A percentile compares a stretch with the other conserved stretches of the same genome.
Evolutionary conservation across 1,140 invertebrate genomes (phyloP).

Genomic region (Phenacoccus solenopsis): DNA sequence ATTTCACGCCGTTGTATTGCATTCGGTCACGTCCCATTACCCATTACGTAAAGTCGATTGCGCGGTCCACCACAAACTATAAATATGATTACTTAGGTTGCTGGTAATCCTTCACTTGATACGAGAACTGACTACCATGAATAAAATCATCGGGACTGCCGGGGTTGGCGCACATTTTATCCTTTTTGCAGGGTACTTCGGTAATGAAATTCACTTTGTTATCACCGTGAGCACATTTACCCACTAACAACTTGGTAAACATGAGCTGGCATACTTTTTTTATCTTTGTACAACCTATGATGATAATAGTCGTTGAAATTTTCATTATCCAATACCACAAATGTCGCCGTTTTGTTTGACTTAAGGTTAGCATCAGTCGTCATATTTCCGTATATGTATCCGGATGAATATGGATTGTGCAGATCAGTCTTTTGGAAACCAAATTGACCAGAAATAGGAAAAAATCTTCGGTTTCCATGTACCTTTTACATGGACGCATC

Average conservation of each 20-base stretch:
- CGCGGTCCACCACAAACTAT: too few relatives aligned
- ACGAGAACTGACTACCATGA: slow-evolving; percentile 81
- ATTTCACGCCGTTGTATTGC: too few relatives aligned
- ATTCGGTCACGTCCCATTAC: not conserved
- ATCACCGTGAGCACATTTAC: slow-evolving; percentile 68
- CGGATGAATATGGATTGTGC: slow-evolving; percentile 66
- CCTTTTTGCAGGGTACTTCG: slow-evolving; percentile 68
- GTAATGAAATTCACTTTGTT: slow-evolving; percentile 65
- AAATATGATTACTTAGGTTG: slow-evolving; percentile 85
- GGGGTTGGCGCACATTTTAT: slow-evolving; percentile 72
- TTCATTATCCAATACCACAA: slow-evolving; percentile 72
- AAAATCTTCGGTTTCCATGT: slow-evolving; percentile 57
- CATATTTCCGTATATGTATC: slow-evolving; percentile 91
- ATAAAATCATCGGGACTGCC: slow-evolving; percentile 69
- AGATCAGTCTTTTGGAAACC: slow-evolving; percentile 92
- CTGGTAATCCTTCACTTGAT: slow-evolving; percentile 72
- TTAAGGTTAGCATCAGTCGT: slow-evolving; percentile 42
- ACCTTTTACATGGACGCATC: slow-evolving; percentile 40
- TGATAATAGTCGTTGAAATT: slow-evolving; percentile 83
- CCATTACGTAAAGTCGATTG: too few relatives aligned
- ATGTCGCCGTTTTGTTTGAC: slow-evolving; percentile 40
- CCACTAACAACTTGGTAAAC: slow-evolving; percentile 76
- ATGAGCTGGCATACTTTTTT: slow-evolving; percentile 62
- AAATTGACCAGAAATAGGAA: slow-evolving; percentile 89
- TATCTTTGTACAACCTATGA: slow-evolving; percentile 48